These are phyloP conservation scores for Drosophila parabipectinata DNA, from an alignment of 1,140 invertebrate genomes.

Conservation along the genomic window DNA sequence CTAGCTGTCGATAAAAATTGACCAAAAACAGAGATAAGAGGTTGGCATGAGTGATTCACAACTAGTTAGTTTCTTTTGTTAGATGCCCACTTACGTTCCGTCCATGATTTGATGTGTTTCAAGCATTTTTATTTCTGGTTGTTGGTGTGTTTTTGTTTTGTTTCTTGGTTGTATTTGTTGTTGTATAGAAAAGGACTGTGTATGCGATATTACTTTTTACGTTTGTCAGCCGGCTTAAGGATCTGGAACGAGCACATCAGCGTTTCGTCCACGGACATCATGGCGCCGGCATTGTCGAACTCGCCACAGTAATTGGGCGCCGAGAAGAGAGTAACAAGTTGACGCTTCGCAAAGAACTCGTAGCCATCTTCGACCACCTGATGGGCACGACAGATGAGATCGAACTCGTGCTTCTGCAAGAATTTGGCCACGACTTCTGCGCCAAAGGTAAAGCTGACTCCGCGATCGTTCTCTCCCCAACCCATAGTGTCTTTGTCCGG, in stretches of 20 bases:
- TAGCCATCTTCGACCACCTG: conserved; percentile 99
- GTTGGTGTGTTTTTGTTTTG: conserved; percentile 39
- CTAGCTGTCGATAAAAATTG: conserved; percentile 62
- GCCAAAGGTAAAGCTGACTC: conserved; percentile 98
- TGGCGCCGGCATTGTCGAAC: conserved; percentile 99
- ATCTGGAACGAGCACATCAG: conserved; percentile 99
- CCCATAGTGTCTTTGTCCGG: conserved; percentile 96
- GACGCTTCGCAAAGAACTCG: conserved; percentile 99
- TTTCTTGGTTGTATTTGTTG: conserved; percentile 36
- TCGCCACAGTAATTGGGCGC: conserved; percentile 99
- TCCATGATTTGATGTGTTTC: conserved; percentile 45
- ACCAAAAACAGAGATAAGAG: conserved; percentile 59
- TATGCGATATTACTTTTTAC: conserved; percentile 97
- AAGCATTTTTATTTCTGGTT: conserved; percentile 55
- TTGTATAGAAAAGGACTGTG: conserved; percentile 84
- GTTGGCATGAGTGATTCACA: conserved; percentile 42
- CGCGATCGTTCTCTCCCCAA: conserved; percentile 98
- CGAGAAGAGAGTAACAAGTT: conserved; percentile 98
- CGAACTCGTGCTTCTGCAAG: conserved; percentile 96
- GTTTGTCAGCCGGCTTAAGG: conserved; percentile 99
- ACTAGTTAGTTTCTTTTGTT: conserved; percentile 22
- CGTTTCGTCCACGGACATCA: conserved; percentile 99
- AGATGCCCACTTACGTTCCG: conserved; percentile 54
- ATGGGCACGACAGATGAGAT: conserved; percentile 98
- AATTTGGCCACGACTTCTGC: conserved; percentile 97